phyloP scores from a whole-genome alignment of 1,140 invertebrate species.

The Eriosoma lanigerum region DNA sequence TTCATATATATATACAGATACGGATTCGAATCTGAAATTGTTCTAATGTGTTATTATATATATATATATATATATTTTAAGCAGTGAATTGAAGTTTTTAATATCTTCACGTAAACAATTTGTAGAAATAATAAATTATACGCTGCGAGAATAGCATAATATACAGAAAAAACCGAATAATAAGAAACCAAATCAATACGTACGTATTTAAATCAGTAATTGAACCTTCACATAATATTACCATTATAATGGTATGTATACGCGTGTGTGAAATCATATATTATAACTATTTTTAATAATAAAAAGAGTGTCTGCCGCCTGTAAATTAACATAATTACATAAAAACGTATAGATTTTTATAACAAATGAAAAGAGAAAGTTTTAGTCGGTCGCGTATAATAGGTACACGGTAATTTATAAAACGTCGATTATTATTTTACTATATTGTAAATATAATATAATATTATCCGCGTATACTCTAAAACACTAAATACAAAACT shows the following conservation, averaged over 20 bases:
- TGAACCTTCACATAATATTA: slow-evolving; percentile 4
- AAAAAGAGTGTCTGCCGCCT: slow-evolving; percentile 3
- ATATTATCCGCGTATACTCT: too few relatives aligned
- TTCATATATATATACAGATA: too few relatives aligned
- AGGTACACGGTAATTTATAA: slow-evolving; percentile 3
- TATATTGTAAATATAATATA: background rate
- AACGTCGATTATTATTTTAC: background rate
- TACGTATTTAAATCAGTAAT: slow-evolving; percentile 20
- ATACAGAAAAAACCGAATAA: too few relatives aligned
- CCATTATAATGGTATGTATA: background rate
- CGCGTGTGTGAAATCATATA: slow-evolving; percentile 2
- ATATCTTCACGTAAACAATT: slow-evolving; percentile 8
- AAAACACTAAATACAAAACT: too few relatives aligned
- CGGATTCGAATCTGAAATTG: background rate
- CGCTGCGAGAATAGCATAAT: too few relatives aligned
- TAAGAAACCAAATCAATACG: slow-evolving; percentile 9
- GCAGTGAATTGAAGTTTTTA: slow-evolving; percentile 2
- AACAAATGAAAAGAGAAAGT: slow-evolving; percentile 44
- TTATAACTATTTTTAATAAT: slow-evolving; percentile 11
- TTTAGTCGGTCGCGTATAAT: background rate
- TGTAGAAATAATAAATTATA: background rate
- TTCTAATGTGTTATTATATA: background rate
- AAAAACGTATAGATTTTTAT: slow-evolving; percentile 27
- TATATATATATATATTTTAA: too few relatives aligned
- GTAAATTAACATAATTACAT: slow-evolving; percentile 30